These are phyloP conservation scores for Anthophora plumipes DNA, from an alignment of 2,888 invertebrate genomes.

Conservation along the genomic window DNA sequence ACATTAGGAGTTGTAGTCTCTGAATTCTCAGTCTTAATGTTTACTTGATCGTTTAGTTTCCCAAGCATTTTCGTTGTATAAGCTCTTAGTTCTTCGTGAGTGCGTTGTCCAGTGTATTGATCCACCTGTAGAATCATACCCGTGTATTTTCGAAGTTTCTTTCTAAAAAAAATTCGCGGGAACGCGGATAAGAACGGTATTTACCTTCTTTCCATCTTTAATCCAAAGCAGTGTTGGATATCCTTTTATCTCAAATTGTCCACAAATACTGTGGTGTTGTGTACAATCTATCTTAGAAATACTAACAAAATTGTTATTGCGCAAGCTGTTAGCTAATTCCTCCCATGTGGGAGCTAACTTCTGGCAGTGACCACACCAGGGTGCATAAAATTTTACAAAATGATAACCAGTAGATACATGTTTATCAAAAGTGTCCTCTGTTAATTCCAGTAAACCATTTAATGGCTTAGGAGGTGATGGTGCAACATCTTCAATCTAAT, in stretches of 20 bases:
- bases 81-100: slow-evolving; percentile 88
- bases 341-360: slow-evolving; percentile 94
- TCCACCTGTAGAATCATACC: slow-evolving; percentile 87
- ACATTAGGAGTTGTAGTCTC: slow-evolving; percentile 85
- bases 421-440: slow-evolving; percentile 91
- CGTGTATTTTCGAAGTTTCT: background rate
- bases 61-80: slow-evolving; percentile 90
- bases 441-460: slow-evolving; percentile 89
- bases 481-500: slow-evolving; percentile 41
- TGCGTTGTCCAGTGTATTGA: slow-evolving; percentile 89
- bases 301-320: slow-evolving; percentile 88
- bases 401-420: slow-evolving; percentile 91
- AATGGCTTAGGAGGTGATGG: slow-evolving; percentile 85
- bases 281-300: slow-evolving; percentile 95
- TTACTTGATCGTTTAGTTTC: slow-evolving; percentile 83
- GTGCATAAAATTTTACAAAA: slow-evolving; percentile 96
- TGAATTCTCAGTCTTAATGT: slow-evolving; percentile 74
- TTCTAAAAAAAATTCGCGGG: background rate
- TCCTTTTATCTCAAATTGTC: slow-evolving; percentile 92
- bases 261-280: slow-evolving; percentile 90
- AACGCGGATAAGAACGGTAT: too few species aligned
- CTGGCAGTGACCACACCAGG: slow-evolving; percentile 96
- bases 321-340: slow-evolving; percentile 89
- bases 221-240: slow-evolving; percentile 96
- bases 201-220: slow-evolving; percentile 92